Evolutionary conservation across 1,140 invertebrate genomes (phyloP), one percentile per base, ranked within the genome.

Genomic region (Magallana ariakensis): DNA sequence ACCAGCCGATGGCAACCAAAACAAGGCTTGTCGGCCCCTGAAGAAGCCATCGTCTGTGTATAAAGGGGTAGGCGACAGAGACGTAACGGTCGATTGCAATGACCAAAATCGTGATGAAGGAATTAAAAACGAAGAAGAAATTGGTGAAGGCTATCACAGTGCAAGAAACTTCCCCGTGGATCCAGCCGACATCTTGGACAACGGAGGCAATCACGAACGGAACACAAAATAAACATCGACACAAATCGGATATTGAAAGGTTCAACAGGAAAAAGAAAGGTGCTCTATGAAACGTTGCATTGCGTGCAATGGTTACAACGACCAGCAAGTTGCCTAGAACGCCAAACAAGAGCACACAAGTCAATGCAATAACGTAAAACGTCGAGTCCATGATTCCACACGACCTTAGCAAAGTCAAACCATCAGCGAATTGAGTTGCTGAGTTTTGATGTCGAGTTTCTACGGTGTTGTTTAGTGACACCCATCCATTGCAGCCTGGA

Each of bases 261-360:
- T 91, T 93, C 22, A 93, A 85, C 26, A 93, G 86, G 88, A 92
- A 94, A 88, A 93, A 94, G 88, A 93, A 93, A 83, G 93, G 93
- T 4, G 92, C 90, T 9, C 91, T 87, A 62, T 93, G 93, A 10
- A 93, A 90, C 19, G 90, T 86, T 58, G 86, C 85, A 84, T 93
- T 90, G 81, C 89, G 90, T n/a, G 90, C 89, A 16, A 94, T 91
- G 26, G 90, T 90, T 87, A 91, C 92, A 54, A 93, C 91, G 15
- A 92, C 89, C 19, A 90, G 26, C 19, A 87, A 86, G 85, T 94
- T 94, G 13, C 89, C 90, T 11, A 92, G 22, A 10, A 91, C 87
- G 10, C 92, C 92, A 1, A 90, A 62, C 15, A 91, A 82, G 19
- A 91, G 90, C 22, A 93, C 91, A 1, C 66, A 19, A 75, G 66